These are phyloP conservation scores for Myotis lucifugus DNA, from an alignment of 2,113 vertebrate species.

Conservation along the genomic window DNA sequence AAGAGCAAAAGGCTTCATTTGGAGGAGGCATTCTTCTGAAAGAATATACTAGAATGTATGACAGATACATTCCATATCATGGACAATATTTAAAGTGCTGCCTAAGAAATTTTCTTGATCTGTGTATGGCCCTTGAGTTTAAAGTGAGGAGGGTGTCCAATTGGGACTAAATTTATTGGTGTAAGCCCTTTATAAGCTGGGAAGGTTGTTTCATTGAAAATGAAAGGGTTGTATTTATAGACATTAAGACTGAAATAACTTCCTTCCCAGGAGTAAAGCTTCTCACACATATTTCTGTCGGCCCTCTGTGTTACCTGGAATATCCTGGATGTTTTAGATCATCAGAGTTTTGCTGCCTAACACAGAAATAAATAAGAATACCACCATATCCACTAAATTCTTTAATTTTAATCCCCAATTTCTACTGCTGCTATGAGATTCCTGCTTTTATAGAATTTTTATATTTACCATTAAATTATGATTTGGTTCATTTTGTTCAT, in stretches of 20 bases:
- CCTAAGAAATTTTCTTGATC: background rate
- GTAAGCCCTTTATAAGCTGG: background rate
- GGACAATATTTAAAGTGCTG: background rate
- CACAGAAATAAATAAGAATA: background rate
- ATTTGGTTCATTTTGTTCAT: background rate
- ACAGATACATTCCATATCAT: background rate
- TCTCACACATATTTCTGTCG: background rate
- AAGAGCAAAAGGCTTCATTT: background rate
- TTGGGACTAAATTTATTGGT: background rate
- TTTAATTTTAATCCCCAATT: background rate
- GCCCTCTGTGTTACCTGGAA: background rate
- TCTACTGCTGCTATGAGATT: constrained; percentile 10
- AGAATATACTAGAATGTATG: background rate
- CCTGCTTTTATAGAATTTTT: constrained; percentile 36
- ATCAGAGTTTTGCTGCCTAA: background rate
- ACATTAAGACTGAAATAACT: background rate
- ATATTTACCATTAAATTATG: background rate
- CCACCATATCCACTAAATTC: background rate
- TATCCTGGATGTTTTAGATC: background rate
- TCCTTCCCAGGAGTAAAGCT: background rate
- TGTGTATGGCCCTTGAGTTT: background rate
- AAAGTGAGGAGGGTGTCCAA: background rate
- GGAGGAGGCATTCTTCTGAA: background rate
- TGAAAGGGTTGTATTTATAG: background rate
- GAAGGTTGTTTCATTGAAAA: background rate